Evolutionary conservation across 2,797 vertebrate genomes (phyloP).

Genomic region (Mormyrops boulengeri): DNA sequence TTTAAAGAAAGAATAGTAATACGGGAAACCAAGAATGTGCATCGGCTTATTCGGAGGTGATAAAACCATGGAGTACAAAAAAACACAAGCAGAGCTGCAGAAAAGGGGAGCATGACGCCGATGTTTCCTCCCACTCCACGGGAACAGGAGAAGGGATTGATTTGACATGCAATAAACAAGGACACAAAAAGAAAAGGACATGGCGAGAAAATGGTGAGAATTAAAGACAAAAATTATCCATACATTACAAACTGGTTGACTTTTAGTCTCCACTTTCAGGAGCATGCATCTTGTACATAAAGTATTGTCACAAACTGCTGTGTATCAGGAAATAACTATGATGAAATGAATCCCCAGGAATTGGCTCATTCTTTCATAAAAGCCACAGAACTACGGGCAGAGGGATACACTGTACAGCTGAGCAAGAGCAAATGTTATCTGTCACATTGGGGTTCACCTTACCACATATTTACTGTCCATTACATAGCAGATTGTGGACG

Average conservation of each 20-base stretch:
- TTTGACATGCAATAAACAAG: slow-evolving; percentile 1
- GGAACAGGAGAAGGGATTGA: background rate
- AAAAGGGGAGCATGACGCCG: background rate
- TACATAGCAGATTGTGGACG: background rate
- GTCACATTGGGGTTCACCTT: background rate
- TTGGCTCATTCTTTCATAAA: background rate
- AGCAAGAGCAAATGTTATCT: background rate
- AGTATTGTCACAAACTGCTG: background rate
- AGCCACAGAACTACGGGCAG: background rate
- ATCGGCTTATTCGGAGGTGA: background rate
- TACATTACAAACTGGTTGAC: background rate
- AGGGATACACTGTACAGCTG: background rate
- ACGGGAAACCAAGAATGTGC: background rate
- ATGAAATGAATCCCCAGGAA: background rate
- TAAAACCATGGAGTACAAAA: background rate
- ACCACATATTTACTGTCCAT: background rate
- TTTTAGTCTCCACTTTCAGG: background rate
- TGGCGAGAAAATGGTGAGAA: background rate
- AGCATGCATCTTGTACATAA: background rate
- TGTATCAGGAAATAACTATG: background rate
- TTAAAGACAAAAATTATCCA: background rate
- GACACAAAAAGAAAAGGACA: background rate
- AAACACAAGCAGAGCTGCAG: background rate
- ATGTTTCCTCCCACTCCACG: background rate
- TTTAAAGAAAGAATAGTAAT: background rate